Conservation (phyloP, 2,797 vertebrate species). For the Poliocrania exsul region DNA sequence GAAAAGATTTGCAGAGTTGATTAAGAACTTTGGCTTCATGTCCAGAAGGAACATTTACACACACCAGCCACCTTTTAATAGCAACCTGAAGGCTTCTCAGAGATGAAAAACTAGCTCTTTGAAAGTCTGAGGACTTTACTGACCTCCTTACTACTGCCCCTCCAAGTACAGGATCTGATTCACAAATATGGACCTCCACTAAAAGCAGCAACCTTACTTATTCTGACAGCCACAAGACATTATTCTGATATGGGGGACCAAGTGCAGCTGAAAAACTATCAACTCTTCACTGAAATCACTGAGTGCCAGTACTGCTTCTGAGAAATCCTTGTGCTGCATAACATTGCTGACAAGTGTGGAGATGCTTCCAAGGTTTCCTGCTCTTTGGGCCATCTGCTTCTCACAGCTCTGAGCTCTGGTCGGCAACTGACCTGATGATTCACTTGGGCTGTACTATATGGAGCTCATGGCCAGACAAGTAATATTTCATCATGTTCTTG, state of each 20-base stretch:
- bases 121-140: not conserved
- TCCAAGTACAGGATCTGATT: not conserved
- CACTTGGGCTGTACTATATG: not conserved
- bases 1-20: not conserved
- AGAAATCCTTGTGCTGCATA: not conserved
- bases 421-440: not conserved
- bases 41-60: not conserved
- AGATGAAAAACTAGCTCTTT: not conserved
- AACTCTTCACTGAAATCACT: not conserved
- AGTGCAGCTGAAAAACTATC: not conserved
- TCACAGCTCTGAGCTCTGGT: not conserved
- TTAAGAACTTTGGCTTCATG: not conserved
- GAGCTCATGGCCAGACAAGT: not conserved
- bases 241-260: not conserved
- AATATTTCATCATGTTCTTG: conserved; percentile 15
- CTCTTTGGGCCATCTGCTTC: conserved; percentile 27
- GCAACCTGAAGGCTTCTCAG: not conserved
- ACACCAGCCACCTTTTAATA: not conserved
- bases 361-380: not conserved
- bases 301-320: not conserved
- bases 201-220: not conserved
- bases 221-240: not conserved
- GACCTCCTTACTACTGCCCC: not conserved
- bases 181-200: not conserved
- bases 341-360: not conserved